Evolutionary conservation across 2,797 vertebrate genomes (phyloP).

Genomic region (Agapornis canus): DNA sequence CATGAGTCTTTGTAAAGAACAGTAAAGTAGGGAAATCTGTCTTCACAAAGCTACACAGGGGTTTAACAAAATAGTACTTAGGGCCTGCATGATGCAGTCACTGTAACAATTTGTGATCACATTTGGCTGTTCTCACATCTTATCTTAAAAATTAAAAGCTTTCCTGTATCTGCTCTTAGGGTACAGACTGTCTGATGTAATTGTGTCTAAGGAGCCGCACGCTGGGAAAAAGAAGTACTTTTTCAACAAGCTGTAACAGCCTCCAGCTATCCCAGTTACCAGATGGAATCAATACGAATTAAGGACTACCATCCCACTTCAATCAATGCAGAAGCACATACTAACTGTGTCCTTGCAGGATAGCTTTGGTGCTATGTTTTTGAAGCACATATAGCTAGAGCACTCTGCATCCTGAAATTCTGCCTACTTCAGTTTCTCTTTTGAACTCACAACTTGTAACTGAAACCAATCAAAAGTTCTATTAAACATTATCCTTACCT

Average conservation of each 20-base stretch:
- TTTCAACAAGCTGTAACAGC: not conserved
- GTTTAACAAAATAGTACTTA: not conserved
- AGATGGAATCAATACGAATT: not conserved
- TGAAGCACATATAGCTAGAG: not conserved
- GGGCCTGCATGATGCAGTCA: not conserved
- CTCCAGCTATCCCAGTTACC: not conserved
- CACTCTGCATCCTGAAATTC: not conserved
- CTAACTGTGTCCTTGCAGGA: not conserved
- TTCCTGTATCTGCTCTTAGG: not conserved
- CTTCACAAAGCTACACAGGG: not conserved
- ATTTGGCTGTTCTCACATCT: not conserved
- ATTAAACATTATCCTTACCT: slow-evolving; percentile 51
- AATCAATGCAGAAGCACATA: not conserved
- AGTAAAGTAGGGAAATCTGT: not conserved
- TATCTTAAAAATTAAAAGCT: not conserved
- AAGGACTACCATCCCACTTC: not conserved
- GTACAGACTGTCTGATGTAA: not conserved
- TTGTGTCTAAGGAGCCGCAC: not conserved
- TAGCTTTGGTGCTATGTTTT: not conserved
- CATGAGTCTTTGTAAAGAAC: not conserved
- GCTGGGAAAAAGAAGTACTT: not conserved
- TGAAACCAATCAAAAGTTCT: slow-evolving; percentile 46
- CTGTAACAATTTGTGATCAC: not conserved
- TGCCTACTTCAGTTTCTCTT: not conserved
- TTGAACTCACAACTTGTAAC: slow-evolving; percentile 33